Conservation (phyloP, 2,113 vertebrate genomes). For the Lutjanus erythropterus region DNA sequence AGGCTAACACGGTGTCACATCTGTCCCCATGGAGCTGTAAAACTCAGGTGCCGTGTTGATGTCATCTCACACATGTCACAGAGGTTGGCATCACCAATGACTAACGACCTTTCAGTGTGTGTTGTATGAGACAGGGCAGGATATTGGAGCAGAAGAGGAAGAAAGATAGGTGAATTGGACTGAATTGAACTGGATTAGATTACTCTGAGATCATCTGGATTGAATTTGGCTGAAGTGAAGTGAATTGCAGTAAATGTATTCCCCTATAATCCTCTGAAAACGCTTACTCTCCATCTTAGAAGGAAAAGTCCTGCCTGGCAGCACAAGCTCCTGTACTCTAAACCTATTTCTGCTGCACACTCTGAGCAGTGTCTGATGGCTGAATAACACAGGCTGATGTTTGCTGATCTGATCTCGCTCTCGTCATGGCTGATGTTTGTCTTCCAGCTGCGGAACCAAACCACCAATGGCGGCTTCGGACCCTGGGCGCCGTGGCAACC, state of each 20-base stretch:
- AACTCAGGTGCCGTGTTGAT: neutral
- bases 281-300: neutral
- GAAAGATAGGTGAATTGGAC: neutral
- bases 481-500: constrained; percentile 95
- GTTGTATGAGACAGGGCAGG: neutral
- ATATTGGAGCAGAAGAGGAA: neutral
- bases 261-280: constrained; percentile 10
- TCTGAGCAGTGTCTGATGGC: neutral
- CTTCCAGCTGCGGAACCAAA: constrained; percentile 92
- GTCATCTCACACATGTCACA: neutral
- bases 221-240: constrained; percentile 3
- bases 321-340: neutral
- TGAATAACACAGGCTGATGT: neutral
- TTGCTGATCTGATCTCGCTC: neutral
- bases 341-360: neutral
- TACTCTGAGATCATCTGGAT: neutral
- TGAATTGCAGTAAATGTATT: constrained; percentile 15
- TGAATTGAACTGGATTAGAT: neutral
- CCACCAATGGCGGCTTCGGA: constrained; percentile 89
- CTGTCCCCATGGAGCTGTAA: neutral
- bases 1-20: neutral
- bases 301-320: neutral
- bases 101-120: neutral
- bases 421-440: neutral
- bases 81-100: neutral